Conservation (phyloP, 2,888 invertebrate species). For the Dicranocentrus wangi region DNA sequence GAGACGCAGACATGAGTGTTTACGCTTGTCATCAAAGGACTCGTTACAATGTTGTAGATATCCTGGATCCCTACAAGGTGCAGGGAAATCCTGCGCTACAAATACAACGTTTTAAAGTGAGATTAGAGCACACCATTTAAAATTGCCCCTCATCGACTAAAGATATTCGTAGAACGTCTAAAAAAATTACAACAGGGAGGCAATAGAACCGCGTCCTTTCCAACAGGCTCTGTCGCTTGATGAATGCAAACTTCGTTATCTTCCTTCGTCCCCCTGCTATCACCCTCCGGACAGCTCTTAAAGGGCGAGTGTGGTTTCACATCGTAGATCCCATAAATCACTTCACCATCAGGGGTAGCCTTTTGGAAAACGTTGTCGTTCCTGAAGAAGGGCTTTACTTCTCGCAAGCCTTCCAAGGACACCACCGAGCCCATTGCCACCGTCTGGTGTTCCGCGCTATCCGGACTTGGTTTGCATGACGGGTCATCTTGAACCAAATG, state of each 20-base stretch:
- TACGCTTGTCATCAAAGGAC: neutral
- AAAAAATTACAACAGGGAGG: no score
- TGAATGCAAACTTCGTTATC: constrained; percentile 27
- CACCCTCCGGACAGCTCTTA: neutral
- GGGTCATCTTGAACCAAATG: constrained; percentile 10
- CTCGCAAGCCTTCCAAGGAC: constrained; percentile 51
- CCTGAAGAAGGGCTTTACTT: constrained; percentile 62
- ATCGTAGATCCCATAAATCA: constrained; percentile 59
- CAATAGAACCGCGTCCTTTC: no score
- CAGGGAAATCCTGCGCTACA: neutral
- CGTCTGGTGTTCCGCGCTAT: constrained; percentile 20
- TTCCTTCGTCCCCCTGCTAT: neutral
- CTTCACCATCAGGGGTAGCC: constrained; percentile 65
- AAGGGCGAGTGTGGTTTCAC: constrained; percentile 19
- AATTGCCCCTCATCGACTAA: no score
- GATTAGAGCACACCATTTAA: no score
- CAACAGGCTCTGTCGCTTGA: neutral
- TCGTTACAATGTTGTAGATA: neutral
- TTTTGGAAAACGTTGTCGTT: constrained; percentile 64
- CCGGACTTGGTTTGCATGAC: neutral
- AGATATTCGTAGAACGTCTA: no score
- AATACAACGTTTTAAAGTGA: no score
- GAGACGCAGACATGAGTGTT: neutral
- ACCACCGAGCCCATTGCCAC: constrained; percentile 62
- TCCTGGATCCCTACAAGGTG: neutral